Evolutionary conservation across 2,888 invertebrate species (phyloP), one percentile per base, ranked within the genome.

Genomic region (Alloscopus bannaensis): DNA sequence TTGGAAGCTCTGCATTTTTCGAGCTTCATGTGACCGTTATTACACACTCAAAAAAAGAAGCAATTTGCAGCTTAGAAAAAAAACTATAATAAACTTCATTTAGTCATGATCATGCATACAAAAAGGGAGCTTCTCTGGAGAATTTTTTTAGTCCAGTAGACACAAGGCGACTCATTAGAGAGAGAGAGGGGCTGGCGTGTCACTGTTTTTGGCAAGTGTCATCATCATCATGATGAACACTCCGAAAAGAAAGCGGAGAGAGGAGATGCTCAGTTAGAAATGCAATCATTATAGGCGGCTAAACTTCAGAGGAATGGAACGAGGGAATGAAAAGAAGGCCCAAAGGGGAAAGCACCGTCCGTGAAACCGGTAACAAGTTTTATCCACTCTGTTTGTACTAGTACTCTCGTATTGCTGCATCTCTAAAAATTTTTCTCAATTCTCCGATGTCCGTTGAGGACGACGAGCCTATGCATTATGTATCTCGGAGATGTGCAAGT

Each of bases 361-460:
- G 80, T 80, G 69, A 80, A 80, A 80, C 80, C 80, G 80, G 80
- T 80, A 80, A 80, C 80, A 80, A 80, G 69, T 80, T 80, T 80
- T 80, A 80, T 80, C 80, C 80, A 73, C 66, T 71, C 60, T 69
- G 52, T 71, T 69, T 71, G 45, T 57, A 20, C 13, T 13, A 68
- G 50, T 64, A 59, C 65, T 62, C 42, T 20, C 76, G 36, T 36
- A 36, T 8, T 13, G 13, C 13, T 36, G 8, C 13, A 8, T 13
- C 36, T 36, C 36, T 26, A 22, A 42, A 29, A 18, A 52, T 55
- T 52, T 57, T 20, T 29, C 26, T 45, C 8, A 24, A 65, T 24
- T 72, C 40, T 57, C 55, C 24, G 22, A 26, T 66, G 66, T 75
- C 73, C 66, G 36, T 66, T 52, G 31, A 60, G 45, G 18, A 8